A percentile compares a stretch with the other conserved stretches of the same genome.
Conservation (phyloP, 30 jellyfish, hydroid and myxozoan genomes). For the Rhopilema esculentum region DNA sequence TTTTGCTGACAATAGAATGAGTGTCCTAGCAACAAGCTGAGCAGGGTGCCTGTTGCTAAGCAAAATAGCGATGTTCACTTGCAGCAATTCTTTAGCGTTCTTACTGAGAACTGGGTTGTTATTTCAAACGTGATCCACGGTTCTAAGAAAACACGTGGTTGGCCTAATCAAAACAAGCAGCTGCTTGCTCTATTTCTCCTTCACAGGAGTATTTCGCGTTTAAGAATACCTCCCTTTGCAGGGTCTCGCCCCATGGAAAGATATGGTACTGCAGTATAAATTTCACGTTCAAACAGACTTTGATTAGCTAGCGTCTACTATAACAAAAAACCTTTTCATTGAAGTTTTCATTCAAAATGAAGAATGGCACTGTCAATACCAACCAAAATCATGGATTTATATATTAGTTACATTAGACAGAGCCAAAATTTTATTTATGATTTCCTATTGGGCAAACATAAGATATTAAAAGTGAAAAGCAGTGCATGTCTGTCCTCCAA, state of each 20-base stretch:
- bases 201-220: not conserved
- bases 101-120: not conserved
- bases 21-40: conserved; percentile 43
- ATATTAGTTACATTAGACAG: too few species aligned
- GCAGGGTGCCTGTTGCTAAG: not conserved
- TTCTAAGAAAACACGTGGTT: not conserved
- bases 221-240: not conserved
- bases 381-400: too few species aligned
- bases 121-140: not conserved
- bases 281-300: too few species aligned
- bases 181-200: not conserved
- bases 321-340: too few species aligned
- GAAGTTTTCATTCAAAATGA: too few species aligned
- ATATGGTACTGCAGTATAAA: too few species aligned
- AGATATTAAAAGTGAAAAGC: too few species aligned
- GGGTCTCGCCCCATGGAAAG: not conserved
- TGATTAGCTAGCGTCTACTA: too few species aligned
- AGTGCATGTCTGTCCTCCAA: too few species aligned
- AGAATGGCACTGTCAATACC: too few species aligned
- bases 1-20: conserved; percentile 20
- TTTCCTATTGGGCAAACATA: too few species aligned
- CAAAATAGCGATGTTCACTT: not conserved
- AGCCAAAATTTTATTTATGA: too few species aligned
- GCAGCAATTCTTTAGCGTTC: not conserved
- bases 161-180: not conserved